Percentiles rank a stretch among this genome's conserved stretches.
These are phyloP conservation scores for Hemiscyllium ocellatum DNA, from an alignment of 2,113 vertebrate species.

Conservation along the genomic window DNA sequence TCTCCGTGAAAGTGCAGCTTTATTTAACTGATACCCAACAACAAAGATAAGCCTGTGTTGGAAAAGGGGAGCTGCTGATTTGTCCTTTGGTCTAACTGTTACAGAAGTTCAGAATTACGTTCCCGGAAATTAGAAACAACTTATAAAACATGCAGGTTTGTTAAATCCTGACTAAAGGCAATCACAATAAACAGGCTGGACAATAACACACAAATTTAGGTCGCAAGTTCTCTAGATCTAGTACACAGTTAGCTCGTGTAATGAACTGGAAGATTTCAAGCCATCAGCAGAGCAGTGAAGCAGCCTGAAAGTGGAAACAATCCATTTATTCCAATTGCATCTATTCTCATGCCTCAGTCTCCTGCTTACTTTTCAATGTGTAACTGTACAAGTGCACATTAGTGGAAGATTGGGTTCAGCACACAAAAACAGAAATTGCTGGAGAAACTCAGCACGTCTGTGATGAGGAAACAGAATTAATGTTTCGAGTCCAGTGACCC, in stretches of 20 bases:
- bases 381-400: neutral
- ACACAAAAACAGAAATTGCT: neutral
- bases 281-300: neutral
- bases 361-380: neutral
- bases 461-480: too few species aligned
- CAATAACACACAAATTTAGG: neutral
- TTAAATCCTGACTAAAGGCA: neutral
- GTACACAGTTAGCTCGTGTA: neutral
- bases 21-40: neutral
- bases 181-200: neutral
- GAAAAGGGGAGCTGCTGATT: neutral
- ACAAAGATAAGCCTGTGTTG: neutral
- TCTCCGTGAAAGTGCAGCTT: neutral
- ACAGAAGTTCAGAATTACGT: neutral
- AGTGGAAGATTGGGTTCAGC: neutral
- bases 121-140: neutral
- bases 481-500: too few species aligned
- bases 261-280: conserved; percentile 15
- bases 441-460: too few species aligned
- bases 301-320: conserved; percentile 20
- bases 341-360: neutral
- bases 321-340: conserved; percentile 22
- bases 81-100: neutral
- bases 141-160: neutral
- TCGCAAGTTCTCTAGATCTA: neutral